phyloP scores from a whole-genome alignment of 2,888 invertebrate species.

The Dryadula phaetusa region DNA sequence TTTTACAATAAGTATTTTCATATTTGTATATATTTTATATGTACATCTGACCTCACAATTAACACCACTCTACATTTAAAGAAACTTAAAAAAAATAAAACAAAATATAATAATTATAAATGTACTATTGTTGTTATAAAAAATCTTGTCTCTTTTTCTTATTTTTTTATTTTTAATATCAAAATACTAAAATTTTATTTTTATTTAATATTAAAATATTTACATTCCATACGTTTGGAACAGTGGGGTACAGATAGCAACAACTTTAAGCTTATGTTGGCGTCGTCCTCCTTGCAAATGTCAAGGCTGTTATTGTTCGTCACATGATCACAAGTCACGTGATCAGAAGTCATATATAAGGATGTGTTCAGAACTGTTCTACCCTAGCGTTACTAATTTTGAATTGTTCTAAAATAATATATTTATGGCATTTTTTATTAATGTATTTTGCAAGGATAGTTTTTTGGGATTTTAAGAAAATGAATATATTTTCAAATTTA shows the following conservation, averaged over 20 bases:
- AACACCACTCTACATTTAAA: no score
- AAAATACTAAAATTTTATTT: background rate
- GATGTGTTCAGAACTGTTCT: slow-evolving; percentile 33
- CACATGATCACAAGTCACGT: slow-evolving; percentile 56
- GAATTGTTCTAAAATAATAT: slow-evolving; percentile 3
- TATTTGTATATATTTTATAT: no score
- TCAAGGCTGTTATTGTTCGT: slow-evolving; percentile 59
- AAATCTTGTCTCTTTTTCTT: no score
- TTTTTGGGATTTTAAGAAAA: background rate
- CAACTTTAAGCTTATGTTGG: slow-evolving; percentile 41
- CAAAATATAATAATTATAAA: no score
- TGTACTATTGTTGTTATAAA: no score
- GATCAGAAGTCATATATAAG: no score
- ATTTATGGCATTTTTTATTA: background rate
- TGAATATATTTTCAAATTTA: background rate
- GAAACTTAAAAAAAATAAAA: no score
- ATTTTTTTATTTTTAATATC: background rate
- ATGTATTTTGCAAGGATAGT: no score
- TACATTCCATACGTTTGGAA: background rate
- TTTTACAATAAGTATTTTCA: no score
- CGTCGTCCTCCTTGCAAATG: slow-evolving; percentile 57
- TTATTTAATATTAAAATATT: no score
- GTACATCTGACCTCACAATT: no score
- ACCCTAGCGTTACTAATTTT: slow-evolving; percentile 6
- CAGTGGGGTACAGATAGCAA: slow-evolving; percentile 32